phyloP scores from a whole-genome alignment of 2,113 vertebrate genomes.

The Stercorarius parasiticus region DNA sequence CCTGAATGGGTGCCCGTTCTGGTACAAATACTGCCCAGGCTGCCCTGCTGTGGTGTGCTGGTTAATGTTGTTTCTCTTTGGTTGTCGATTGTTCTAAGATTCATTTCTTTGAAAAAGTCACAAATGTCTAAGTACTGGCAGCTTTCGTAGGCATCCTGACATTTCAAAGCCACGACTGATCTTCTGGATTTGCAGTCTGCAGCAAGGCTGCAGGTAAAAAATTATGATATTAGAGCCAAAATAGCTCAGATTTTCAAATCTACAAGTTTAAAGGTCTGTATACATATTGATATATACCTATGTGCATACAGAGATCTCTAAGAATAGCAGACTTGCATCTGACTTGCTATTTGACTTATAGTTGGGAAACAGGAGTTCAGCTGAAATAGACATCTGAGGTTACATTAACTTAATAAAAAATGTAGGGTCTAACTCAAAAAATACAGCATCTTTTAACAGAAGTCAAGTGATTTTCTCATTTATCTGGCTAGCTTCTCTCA shows the following conservation, averaged over 20 bases:
- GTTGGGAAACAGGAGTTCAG: neutral
- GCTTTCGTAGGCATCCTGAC: neutral
- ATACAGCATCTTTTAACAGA: neutral
- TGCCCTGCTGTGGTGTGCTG: neutral
- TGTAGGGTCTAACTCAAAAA: neutral
- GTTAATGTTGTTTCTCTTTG: neutral
- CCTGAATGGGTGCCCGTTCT: neutral
- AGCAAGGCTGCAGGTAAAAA: neutral
- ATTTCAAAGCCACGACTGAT: neutral
- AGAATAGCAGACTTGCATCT: neutral
- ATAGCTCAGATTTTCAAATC: neutral
- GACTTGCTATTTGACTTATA: neutral
- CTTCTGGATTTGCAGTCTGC: neutral
- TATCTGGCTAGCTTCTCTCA: conserved; percentile 12
- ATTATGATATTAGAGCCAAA: neutral
- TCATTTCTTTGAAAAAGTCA: neutral
- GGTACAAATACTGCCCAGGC: neutral
- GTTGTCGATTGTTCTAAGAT: neutral
- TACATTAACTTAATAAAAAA: conserved; percentile 6
- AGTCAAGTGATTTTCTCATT: neutral
- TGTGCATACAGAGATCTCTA: neutral
- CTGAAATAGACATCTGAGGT: neutral
- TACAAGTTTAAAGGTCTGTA: neutral
- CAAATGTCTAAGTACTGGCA: neutral
- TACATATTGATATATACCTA: neutral